A percentile compares a stretch with the other conserved stretches of the same genome.
Evolutionary conservation across 1,140 invertebrate genomes (phyloP).

Genomic region (Drosophila tsacasi): DNA sequence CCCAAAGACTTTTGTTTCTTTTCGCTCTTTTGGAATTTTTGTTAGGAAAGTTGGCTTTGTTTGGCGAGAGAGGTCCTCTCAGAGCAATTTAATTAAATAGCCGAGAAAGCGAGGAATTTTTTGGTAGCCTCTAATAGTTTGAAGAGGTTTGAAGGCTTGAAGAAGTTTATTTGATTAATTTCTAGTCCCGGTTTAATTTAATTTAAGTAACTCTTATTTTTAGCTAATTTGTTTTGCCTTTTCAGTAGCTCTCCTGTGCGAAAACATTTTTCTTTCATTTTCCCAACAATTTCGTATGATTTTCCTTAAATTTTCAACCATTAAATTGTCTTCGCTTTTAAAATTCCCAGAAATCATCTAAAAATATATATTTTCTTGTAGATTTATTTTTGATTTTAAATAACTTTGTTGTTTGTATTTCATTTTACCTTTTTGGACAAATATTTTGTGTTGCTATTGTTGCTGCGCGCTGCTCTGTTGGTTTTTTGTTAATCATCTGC

Average conservation of each 20-base stretch:
- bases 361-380: slow-evolving; percentile 30
- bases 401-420: slow-evolving; percentile 25
- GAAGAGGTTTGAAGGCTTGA: background rate
- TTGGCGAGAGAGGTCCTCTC: slow-evolving; percentile 12
- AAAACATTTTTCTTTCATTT: background rate
- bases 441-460: slow-evolving; percentile 26
- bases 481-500: slow-evolving; percentile 51
- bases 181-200: background rate
- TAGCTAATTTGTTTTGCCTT: too few relatives aligned
- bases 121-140: background rate
- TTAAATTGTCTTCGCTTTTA: slow-evolving; percentile 29
- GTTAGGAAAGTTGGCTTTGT: slow-evolving; percentile 18
- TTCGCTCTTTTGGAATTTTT: slow-evolving; percentile 13
- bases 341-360: slow-evolving; percentile 28
- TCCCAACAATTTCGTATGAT: slow-evolving; percentile 18
- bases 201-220: too few relatives aligned
- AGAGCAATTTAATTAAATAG: slow-evolving; percentile 49
- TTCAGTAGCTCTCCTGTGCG: background rate
- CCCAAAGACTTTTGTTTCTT: slow-evolving; percentile 41
- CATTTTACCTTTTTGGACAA: slow-evolving; percentile 48
- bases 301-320: slow-evolving; percentile 15
- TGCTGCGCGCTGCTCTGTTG: slow-evolving; percentile 15
- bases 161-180: slow-evolving; percentile 1
- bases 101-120: slow-evolving; percentile 1
- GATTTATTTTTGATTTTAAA: slow-evolving; percentile 26